These are phyloP conservation scores for Eueremaeus valkanovi DNA, from an alignment of 2,888 invertebrate species.

Conservation along the genomic window DNA sequence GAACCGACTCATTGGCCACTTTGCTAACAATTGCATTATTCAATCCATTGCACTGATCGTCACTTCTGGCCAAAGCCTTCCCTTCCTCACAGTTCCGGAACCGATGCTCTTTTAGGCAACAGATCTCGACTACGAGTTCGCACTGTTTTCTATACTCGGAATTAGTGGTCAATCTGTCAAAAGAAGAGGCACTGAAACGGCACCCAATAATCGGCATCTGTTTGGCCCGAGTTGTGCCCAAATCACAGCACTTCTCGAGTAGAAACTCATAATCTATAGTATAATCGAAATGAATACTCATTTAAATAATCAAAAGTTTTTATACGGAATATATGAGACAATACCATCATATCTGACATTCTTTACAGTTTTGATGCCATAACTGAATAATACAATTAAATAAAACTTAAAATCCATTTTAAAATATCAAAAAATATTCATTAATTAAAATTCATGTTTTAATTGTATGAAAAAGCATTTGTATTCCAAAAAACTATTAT, in stretches of 20 bases:
- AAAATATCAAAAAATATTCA: not conserved
- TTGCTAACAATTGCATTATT: not conserved
- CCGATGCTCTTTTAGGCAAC: slow-evolving; percentile 23
- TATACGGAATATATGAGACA: not conserved
- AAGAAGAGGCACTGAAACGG: not conserved
- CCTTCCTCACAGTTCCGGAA: slow-evolving; percentile 17
- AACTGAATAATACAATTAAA: not conserved
- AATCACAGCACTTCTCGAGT: slow-evolving; percentile 39
- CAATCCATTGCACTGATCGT: not conserved
- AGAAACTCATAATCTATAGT: slow-evolving; percentile 39
- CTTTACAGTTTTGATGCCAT: not conserved
- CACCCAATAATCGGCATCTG: slow-evolving; percentile 22
- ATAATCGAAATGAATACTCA: not conserved
- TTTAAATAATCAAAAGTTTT: not conserved
- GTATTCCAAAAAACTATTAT: not conserved
- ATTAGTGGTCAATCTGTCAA: slow-evolving; percentile 1
- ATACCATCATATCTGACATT: slow-evolving; percentile 6
- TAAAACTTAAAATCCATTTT: not conserved
- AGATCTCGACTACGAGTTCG: slow-evolving; percentile 28
- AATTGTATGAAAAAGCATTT: not conserved
- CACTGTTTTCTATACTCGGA: slow-evolving; percentile 28
- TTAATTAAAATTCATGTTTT: not conserved
- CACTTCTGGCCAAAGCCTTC: slow-evolving; percentile 7
- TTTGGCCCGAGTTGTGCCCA: slow-evolving; percentile 29
- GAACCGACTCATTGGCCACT: slow-evolving; percentile 41